A percentile compares a stretch with the other conserved stretches of the same genome.
Conservation (phyloP, 2,113 vertebrate genomes). For the Psittacula cyanocephala region DNA sequence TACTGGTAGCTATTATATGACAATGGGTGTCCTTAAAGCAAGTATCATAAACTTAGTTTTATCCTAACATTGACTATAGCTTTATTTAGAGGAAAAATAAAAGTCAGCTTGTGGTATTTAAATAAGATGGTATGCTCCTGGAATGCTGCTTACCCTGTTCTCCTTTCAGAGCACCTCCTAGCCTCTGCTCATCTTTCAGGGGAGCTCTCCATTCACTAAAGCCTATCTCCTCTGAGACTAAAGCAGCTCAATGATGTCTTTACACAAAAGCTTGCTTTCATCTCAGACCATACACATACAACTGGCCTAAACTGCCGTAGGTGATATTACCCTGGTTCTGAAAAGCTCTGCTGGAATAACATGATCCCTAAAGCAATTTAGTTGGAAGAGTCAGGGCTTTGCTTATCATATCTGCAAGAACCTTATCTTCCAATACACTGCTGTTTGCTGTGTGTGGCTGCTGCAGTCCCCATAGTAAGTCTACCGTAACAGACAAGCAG, state of each 20-base stretch:
- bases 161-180: not conserved
- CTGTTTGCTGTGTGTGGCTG: not conserved
- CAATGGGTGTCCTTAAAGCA: not conserved
- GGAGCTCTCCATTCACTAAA: not conserved
- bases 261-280: not conserved
- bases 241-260: not conserved
- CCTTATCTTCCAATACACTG: not conserved
- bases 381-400: not conserved
- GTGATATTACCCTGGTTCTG: not conserved
- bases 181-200: not conserved
- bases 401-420: not conserved
- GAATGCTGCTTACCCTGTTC: not conserved
- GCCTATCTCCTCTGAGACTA: not conserved
- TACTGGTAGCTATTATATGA: not conserved
- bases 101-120: not conserved
- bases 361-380: not conserved
- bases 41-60: not conserved
- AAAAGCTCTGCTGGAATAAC: not conserved
- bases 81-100: not conserved
- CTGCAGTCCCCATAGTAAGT: accelerated
- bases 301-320: not conserved
- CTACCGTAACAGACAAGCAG: not conserved
- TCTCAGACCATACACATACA: not conserved
- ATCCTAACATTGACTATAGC: not conserved
- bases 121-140: not conserved